These are phyloP conservation scores for Homarus americanus DNA, from an alignment of 1,140 invertebrate species.

Conservation along the genomic window DNA sequence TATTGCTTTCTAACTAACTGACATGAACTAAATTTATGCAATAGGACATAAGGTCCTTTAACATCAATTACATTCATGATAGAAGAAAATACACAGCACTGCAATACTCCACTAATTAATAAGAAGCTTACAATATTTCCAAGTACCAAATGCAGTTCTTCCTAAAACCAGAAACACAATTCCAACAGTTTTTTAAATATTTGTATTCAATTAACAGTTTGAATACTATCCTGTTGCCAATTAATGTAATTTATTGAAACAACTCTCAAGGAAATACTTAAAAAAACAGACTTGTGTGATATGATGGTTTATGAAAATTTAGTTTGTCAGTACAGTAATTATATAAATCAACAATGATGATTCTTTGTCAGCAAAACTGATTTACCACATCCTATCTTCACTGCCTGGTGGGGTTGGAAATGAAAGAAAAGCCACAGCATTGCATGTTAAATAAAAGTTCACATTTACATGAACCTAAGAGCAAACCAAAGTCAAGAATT, in stretches of 20 bases:
- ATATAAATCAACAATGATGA: background rate
- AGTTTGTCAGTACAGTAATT: background rate
- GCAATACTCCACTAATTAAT: background rate
- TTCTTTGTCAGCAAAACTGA: background rate
- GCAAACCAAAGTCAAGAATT: background rate
- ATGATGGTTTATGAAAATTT: background rate
- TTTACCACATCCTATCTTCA: background rate
- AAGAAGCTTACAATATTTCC: background rate
- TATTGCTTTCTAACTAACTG: background rate
- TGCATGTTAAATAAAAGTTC: background rate
- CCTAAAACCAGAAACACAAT: background rate
- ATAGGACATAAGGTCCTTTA: background rate
- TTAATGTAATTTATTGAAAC: background rate
- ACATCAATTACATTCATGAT: background rate
- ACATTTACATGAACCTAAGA: background rate
- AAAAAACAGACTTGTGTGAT: background rate
- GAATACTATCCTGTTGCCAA: background rate
- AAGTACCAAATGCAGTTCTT: background rate
- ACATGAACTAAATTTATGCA: background rate
- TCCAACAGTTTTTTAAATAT: background rate
- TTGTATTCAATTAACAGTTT: background rate
- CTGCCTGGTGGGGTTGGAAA: no score
- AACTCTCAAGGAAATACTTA: background rate
- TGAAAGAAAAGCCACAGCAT: background rate
- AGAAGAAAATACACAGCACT: background rate